Percentiles rank a stretch among this genome's conserved stretches.
Evolutionary conservation across 92 coral and sea anemone species (phyloP).

Genomic region (Phymanthus crucifer): DNA sequence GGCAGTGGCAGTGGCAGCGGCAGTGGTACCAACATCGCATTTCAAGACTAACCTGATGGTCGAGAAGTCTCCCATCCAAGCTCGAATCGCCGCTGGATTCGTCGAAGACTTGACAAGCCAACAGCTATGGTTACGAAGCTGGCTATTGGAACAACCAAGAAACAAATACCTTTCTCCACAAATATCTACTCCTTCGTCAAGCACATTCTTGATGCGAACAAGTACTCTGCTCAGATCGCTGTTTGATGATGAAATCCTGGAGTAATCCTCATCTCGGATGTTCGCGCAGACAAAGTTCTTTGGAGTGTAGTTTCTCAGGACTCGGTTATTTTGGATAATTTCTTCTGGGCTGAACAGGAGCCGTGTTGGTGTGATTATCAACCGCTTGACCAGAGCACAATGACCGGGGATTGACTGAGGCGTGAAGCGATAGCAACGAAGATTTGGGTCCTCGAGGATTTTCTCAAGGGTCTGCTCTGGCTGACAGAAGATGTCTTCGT

Average conservation of each 20-base stretch:
- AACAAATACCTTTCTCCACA: conserved; percentile 68
- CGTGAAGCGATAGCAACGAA: conserved; percentile 45
- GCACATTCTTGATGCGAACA: conserved; percentile 44
- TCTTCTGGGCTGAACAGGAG: conserved; percentile 80
- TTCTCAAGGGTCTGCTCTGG: conserved; percentile 65
- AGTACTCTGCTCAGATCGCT: conserved; percentile 61
- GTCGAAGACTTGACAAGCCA: conserved; percentile 83
- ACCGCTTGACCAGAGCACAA: conserved; percentile 85
- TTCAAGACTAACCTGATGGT: conserved; percentile 64
- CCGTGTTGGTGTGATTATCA: conserved; percentile 91
- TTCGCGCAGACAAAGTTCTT: conserved; percentile 73
- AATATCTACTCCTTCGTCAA: conserved; percentile 65
- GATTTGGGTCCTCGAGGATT: conserved; percentile 51
- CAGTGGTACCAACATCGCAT: not conserved
- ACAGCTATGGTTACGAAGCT: conserved; percentile 92
- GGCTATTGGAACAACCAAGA: conserved; percentile 95
- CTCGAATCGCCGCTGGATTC: conserved; percentile 72
- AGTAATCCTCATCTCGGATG: conserved; percentile 94
- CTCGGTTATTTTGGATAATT: conserved; percentile 94
- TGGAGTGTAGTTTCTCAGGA: conserved; percentile 75
- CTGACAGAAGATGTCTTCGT: conserved; percentile 69
- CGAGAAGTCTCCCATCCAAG: conserved; percentile 97
- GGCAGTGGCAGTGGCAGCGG: not conserved
- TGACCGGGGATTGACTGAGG: conserved; percentile 66
- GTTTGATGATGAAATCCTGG: conserved; percentile 71